These are phyloP conservation scores for Micrasema minimum DNA, from an alignment of 1,140 invertebrate genomes.

Conservation along the genomic window DNA sequence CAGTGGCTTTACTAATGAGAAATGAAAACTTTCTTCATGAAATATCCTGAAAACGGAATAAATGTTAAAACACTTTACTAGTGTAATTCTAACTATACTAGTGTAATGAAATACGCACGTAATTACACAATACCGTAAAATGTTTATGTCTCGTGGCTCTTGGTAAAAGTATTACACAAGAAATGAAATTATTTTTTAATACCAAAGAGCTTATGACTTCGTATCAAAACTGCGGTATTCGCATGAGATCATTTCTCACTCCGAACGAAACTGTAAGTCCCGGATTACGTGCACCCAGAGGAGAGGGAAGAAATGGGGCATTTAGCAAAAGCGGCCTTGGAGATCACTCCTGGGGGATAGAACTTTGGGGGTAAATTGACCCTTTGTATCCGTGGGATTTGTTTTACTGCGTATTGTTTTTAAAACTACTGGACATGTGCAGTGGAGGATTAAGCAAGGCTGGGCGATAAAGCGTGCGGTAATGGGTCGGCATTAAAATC, in stretches of 20 bases:
- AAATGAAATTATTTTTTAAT: constrained; percentile 42
- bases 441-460: constrained; percentile 10
- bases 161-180: constrained; percentile 22
- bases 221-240: constrained; percentile 41
- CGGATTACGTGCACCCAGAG: constrained; percentile 2
- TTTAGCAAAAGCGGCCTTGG: constrained; percentile 12
- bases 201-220: constrained; percentile 30
- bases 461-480: constrained; percentile 47
- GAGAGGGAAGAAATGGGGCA: not conserved
- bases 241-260: constrained; percentile 44
- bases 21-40: too few relatives aligned
- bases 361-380: not conserved
- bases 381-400: constrained; percentile 19
- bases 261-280: constrained; percentile 46
- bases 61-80: too few relatives aligned
- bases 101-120: too few relatives aligned
- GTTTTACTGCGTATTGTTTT: constrained; percentile 15
- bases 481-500: constrained; percentile 50
- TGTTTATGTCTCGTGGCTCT: not conserved
- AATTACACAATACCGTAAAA: constrained; percentile 8
- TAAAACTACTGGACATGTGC: not conserved
- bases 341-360: not conserved
- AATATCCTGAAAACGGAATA: too few relatives aligned
- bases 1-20: too few relatives aligned
- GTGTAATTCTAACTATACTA: too few relatives aligned